Evolutionary conservation across 2,888 invertebrate genomes (phyloP), one percentile per base, ranked within the genome.

Genomic region (Mechanitis mazaeus): DNA sequence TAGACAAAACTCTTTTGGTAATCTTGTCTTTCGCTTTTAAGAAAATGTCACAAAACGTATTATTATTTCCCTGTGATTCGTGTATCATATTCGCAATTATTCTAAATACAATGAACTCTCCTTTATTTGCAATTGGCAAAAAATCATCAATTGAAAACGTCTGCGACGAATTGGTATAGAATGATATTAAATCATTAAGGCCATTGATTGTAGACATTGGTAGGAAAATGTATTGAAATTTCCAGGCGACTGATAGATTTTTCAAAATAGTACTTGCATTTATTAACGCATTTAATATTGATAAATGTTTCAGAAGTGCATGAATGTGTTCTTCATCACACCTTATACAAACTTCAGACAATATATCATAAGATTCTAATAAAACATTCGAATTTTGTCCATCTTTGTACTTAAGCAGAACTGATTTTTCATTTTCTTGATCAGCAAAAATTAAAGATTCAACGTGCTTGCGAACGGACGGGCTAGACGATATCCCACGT

Each of bases 151-250:
- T 61, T 45, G 62, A 50, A 59, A 59, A 57, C 33, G 65, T 65
- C 46, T 69, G 64, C 7, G 61, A 68, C 42, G 70, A 61, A 56
- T 66, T 67, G 11, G 71, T 61, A 65, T 81, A 81, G 59, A 80
- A 81, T 63, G 78, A 71, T 57, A 89, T 84, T 63, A 87, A 77
- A 68, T 84, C 81, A 69, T 87, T 85, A 58, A 84, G 74, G 54
- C 81, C 79, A 53, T 76, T 78, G 58, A 78, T 76, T 57, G 87
- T 84, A 1, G 85, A 81, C 76, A 89, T 83, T 1, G 87, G 84
- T 64, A 90, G 75, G 75, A 80, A 87, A 69, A 90, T 78, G 59
- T 90, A 90, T 65, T 87, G 84, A 66, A 87, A 90, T 69, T 88
- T 90, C 89, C 89, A 90, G 55, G 79, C 81, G 12, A 84, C 74